These are phyloP conservation scores for Drosophila leontia DNA, from an alignment of 1,140 invertebrate genomes.

Conservation along the genomic window DNA sequence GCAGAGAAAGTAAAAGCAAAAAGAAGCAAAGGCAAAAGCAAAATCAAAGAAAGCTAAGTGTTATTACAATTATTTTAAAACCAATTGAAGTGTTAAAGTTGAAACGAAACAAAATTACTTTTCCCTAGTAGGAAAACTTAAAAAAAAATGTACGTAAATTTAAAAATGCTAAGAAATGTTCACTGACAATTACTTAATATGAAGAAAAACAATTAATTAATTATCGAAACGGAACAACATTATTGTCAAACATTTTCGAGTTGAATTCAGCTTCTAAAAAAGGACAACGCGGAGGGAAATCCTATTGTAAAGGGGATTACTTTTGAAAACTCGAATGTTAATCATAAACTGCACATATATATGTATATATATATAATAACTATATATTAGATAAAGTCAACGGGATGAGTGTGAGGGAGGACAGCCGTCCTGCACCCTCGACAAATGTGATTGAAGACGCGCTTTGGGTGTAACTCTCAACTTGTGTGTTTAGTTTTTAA, in stretches of 20 bases:
- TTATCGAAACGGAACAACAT: neutral
- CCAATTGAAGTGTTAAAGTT: neutral
- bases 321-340: constrained; percentile 31
- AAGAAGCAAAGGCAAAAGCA: too few relatives aligned
- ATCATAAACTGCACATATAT: constrained; percentile 5
- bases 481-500: constrained; percentile 62
- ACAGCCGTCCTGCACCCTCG: constrained; percentile 20
- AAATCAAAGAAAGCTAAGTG: neutral
- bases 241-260: constrained; percentile 23
- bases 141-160: neutral
- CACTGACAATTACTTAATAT: neutral
- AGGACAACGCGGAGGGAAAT: constrained; percentile 1
- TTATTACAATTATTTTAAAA: neutral
- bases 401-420: constrained; percentile 13
- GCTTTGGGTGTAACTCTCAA: constrained; percentile 42
- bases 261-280: constrained; percentile 6
- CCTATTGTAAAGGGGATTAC: neutral
- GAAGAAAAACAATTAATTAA: neutral
- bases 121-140: neutral
- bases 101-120: neutral
- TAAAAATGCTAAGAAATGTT: neutral
- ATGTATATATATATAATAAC: constrained; percentile 9
- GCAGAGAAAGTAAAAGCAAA: neutral
- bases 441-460: constrained; percentile 66
- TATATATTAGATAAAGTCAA: constrained; percentile 24